Percentiles rank a stretch among this genome's conserved stretches.
phyloP scores from a whole-genome alignment of 2,113 vertebrate species.

The Platycercus adscitus region DNA sequence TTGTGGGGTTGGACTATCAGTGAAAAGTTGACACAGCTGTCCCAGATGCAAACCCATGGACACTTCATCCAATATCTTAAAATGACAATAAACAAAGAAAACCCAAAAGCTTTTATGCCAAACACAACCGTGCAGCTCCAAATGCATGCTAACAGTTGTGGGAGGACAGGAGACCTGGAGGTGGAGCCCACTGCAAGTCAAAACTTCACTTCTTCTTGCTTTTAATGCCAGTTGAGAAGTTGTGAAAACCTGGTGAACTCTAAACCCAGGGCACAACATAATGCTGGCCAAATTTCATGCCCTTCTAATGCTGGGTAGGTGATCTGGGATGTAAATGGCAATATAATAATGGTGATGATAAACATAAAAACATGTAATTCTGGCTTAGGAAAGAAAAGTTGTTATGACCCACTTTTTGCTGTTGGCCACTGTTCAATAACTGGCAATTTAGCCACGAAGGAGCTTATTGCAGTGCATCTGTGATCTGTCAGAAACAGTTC shows the following conservation, averaged over 20 bases:
- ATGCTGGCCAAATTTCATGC: neutral
- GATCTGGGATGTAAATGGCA: neutral
- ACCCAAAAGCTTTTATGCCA: conserved; percentile 59
- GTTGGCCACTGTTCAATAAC: conserved; percentile 53
- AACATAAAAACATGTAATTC: conserved; percentile 22
- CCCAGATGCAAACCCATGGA: conserved; percentile 48
- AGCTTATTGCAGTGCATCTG: conserved; percentile 38
- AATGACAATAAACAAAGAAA: conserved; percentile 80
- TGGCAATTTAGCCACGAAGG: conserved; percentile 20
- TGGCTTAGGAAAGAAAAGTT: conserved; percentile 12
- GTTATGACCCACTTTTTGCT: conserved; percentile 14
- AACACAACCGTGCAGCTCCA: conserved; percentile 71
- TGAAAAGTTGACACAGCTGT: conserved; percentile 74
- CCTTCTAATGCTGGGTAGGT: neutral
- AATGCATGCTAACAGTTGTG: conserved; percentile 45
- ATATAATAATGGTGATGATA: neutral
- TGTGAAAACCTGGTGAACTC: neutral
- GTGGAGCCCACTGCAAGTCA: conserved; percentile 67
- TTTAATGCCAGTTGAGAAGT: conserved; percentile 47
- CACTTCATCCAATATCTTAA: conserved; percentile 72
- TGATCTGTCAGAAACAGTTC: conserved; percentile 59
- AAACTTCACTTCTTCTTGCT: conserved; percentile 38
- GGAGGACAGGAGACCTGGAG: conserved; percentile 48
- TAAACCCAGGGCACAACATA: neutral
- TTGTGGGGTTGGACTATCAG: conserved; percentile 5